A percentile compares a stretch with the other conserved stretches of the same genome.
phyloP scores from a whole-genome alignment of 37 sponge, comb jelly and placozoan genomes.

The Eunapius fragilis region DNA sequence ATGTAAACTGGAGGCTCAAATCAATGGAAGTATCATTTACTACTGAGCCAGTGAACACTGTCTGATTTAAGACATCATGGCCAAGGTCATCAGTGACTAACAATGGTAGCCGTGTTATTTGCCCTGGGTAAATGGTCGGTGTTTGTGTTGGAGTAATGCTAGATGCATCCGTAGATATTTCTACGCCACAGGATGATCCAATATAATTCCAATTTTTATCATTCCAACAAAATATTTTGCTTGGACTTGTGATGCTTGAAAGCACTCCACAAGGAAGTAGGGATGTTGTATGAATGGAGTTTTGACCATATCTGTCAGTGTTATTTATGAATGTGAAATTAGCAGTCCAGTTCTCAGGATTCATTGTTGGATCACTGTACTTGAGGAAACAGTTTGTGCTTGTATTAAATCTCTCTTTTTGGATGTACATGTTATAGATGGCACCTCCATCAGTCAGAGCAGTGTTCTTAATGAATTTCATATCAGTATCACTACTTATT shows the following conservation, averaged over 20 bases:
- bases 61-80: not conserved
- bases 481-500: not conserved
- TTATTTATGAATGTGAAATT: conserved; percentile 45
- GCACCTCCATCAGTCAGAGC: conserved; percentile 53
- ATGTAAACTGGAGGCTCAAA: not conserved
- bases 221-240: conserved; percentile 27
- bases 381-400: conserved; percentile 50
- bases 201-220: not conserved
- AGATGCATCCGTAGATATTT: not conserved
- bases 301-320: conserved; percentile 6
- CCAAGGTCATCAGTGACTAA: conserved; percentile 30
- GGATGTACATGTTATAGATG: conserved; percentile 37
- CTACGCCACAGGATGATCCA: not conserved
- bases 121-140: conserved; percentile 41
- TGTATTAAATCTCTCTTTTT: conserved; percentile 8
- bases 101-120: conserved; percentile 19
- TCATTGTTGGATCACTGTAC: conserved; percentile 8
- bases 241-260: not conserved
- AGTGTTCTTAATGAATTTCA: conserved; percentile 43
- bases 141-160: not conserved
- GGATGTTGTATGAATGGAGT: conserved; percentile 61
- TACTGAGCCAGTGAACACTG: not conserved
- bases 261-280: conserved; percentile 33
- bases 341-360: conserved; percentile 33
- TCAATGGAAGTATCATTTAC: not conserved